Conservation (phyloP, 2,113 vertebrate species). For the Etheostoma cragini region DNA sequence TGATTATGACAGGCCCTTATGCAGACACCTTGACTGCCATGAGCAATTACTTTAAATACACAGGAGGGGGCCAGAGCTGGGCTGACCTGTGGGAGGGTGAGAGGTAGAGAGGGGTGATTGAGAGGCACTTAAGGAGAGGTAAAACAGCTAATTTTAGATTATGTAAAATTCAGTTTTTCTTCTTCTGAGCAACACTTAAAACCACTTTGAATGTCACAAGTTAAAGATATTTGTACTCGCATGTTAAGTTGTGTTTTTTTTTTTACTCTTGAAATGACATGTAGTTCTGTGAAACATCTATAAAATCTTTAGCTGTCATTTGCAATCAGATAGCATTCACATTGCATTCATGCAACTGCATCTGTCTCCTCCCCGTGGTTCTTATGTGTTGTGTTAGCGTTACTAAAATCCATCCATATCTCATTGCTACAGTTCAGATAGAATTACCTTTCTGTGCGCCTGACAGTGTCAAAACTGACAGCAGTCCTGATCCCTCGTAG, state of each 20-base stretch:
- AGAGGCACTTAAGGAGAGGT: conserved; percentile 23
- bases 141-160: conserved; percentile 48
- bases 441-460: conserved; percentile 24
- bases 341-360: background rate
- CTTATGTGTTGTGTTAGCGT: background rate
- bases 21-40: conserved; percentile 81
- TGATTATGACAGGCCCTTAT: conserved; percentile 82
- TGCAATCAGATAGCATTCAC: conserved; percentile 20
- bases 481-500: conserved; percentile 33
- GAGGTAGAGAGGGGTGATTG: conserved; percentile 17
- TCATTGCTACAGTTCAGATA: conserved; percentile 53
- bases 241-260: conserved; percentile 9
- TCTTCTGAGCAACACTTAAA: conserved; percentile 23
- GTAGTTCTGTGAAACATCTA: conserved; percentile 4
- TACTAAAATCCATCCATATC: conserved; percentile 10
- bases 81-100: conserved; percentile 61
- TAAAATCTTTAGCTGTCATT: conserved; percentile 21
- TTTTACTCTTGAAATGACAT: background rate
- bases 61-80: conserved; percentile 60
- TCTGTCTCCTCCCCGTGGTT: background rate
- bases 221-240: conserved; percentile 4
- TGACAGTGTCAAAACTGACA: conserved; percentile 44
- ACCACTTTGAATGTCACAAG: conserved; percentile 7
- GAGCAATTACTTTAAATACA: conserved; percentile 79
- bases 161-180: conserved; percentile 30